Percentiles rank a stretch among this genome's conserved stretches.
These are phyloP conservation scores for Enteromius trimaculatus DNA, from an alignment of 2,797 vertebrate species.

Conservation along the genomic window DNA sequence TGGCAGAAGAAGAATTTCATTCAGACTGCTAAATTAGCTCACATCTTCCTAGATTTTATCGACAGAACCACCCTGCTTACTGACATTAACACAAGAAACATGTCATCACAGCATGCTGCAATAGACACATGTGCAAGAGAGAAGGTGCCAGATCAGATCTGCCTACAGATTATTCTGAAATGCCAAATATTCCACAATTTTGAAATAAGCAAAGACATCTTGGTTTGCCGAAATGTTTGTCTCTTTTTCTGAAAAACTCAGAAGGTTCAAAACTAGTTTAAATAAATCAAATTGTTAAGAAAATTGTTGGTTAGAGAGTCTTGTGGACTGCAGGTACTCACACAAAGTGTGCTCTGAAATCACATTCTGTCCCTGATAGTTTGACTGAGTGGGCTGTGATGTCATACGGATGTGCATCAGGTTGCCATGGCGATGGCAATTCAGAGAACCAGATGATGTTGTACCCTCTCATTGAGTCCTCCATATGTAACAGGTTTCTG, in stretches of 20 bases:
- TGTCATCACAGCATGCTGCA: slow-evolving; percentile 45
- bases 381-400: slow-evolving; percentile 71
- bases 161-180: slow-evolving; percentile 32
- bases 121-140: slow-evolving; percentile 41
- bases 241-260: not conserved
- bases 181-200: slow-evolving; percentile 19
- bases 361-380: slow-evolving; percentile 59
- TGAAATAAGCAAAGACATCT: slow-evolving; percentile 25
- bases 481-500: slow-evolving; percentile 59
- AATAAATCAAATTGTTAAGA: not conserved
- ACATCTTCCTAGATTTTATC: slow-evolving; percentile 68
- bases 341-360: slow-evolving; percentile 46
- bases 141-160: slow-evolving; percentile 17
- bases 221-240: not conserved
- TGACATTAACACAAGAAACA: slow-evolving; percentile 53
- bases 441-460: slow-evolving; percentile 57
- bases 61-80: slow-evolving; percentile 14
- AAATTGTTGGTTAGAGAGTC: not conserved
- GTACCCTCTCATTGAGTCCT: slow-evolving; percentile 61
- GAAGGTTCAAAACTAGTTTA: not conserved
- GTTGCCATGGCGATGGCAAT: slow-evolving; percentile 74
- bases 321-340: slow-evolving; percentile 52
- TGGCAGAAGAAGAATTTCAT: slow-evolving; percentile 67
- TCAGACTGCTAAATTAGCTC: slow-evolving; percentile 57
- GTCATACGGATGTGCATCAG: slow-evolving; percentile 74